Evolutionary conservation across 2,113 vertebrate genomes (phyloP).

Genomic region (Ictalurus furcatus): DNA sequence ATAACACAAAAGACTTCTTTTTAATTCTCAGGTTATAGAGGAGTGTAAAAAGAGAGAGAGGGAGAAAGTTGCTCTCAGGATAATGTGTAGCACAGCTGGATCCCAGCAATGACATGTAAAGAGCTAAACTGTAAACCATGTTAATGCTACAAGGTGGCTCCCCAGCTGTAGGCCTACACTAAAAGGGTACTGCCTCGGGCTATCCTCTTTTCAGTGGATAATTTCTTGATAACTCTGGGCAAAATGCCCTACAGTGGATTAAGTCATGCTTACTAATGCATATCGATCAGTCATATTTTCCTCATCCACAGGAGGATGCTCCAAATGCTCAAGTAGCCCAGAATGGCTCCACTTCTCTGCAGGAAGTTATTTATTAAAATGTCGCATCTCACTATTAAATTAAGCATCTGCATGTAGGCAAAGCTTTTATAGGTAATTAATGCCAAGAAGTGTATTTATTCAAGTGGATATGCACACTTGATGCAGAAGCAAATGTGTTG

Average conservation of each 20-base stretch:
- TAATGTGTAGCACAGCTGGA: not conserved
- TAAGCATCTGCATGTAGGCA: not conserved
- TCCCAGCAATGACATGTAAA: not conserved
- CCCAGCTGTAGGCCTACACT: not conserved
- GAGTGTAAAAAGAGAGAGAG: not conserved
- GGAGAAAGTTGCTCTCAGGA: not conserved
- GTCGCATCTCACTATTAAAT: not conserved
- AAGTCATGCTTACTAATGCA: not conserved
- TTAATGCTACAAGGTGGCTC: constrained; percentile 10
- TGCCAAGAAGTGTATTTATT: constrained; percentile 7
- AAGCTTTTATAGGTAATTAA: constrained; percentile 16
- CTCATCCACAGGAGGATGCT: not conserved
- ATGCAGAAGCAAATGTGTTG: not conserved
- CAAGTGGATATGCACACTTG: not conserved
- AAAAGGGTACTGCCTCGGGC: constrained; percentile 3
- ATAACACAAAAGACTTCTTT: not conserved
- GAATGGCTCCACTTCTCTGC: not conserved
- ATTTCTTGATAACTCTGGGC: not conserved
- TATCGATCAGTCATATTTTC: constrained; percentile 8
- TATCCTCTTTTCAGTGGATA: not conserved
- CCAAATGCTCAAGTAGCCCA: not conserved
- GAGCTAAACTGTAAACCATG: constrained; percentile 14
- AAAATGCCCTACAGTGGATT: not conserved
- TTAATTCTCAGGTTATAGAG: not conserved
- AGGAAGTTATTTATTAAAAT: constrained; percentile 3